Percentiles rank a stretch among this genome's conserved stretches.
Conservation (phyloP, 1,140 invertebrate species). For the Planococcus citri region DNA sequence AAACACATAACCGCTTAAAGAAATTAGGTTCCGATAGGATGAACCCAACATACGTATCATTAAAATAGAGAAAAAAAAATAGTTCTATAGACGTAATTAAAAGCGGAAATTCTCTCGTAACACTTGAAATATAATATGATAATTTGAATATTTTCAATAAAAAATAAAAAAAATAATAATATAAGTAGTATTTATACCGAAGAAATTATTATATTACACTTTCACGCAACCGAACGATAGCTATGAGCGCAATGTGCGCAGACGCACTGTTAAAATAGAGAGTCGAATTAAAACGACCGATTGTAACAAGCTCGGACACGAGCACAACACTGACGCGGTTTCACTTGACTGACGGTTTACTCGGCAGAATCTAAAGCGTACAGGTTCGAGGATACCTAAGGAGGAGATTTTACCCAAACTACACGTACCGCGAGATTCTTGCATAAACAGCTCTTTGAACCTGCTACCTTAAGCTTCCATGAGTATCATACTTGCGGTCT, state of each 20-base stretch:
- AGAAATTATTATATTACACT: conserved; percentile 2
- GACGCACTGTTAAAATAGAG: conserved; percentile 13
- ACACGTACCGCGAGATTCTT: background rate
- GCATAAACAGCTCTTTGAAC: background rate
- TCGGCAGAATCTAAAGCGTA: background rate
- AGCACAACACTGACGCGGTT: conserved; percentile 11
- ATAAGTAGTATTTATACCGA: background rate
- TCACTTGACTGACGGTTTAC: conserved; percentile 14
- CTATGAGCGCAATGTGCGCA: conserved; percentile 10
- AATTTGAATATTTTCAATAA: background rate
- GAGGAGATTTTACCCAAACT: background rate
- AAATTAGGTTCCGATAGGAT: background rate
- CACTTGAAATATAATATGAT: background rate
- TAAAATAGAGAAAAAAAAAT: background rate
- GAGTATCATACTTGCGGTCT: background rate
- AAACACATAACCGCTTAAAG: too few species aligned
- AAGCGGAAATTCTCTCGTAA: background rate
- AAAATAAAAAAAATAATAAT: background rate
- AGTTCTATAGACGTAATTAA: background rate
- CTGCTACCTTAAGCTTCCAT: background rate
- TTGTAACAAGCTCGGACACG: conserved; percentile 14
- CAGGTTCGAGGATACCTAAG: background rate
- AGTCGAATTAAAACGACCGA: background rate
- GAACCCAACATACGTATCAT: background rate
- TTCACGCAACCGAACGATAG: background rate